Evolutionary conservation across 2,888 invertebrate genomes (phyloP).

Genomic region (Chloroclystis v-ata): DNA sequence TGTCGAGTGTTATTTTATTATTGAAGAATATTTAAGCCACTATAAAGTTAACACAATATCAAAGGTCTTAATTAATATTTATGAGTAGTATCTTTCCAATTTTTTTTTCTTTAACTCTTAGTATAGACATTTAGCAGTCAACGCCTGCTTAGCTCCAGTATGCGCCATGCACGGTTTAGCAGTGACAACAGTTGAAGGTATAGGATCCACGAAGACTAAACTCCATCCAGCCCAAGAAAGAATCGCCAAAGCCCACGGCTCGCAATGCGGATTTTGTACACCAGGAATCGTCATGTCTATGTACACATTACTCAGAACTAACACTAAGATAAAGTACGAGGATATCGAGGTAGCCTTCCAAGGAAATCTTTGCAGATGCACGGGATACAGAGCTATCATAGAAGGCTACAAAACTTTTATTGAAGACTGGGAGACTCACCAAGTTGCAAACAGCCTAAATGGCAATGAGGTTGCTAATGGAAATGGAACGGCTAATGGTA

Average conservation of each 20-base stretch:
- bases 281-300: slow-evolving; percentile 96
- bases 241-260: slow-evolving; percentile 89
- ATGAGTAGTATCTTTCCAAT: neutral
- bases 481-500: slow-evolving; percentile 27
- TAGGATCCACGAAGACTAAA: slow-evolving; percentile 84
- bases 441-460: slow-evolving; percentile 38
- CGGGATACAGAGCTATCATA: slow-evolving; percentile 91
- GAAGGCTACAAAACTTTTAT: slow-evolving; percentile 89
- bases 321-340: slow-evolving; percentile 62
- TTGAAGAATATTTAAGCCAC: too few species aligned
- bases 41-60: too few species aligned
- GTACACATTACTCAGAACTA: slow-evolving; percentile 85
- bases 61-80: too few species aligned
- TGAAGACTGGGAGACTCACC: slow-evolving; percentile 82
- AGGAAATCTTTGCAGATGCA: slow-evolving; percentile 89
- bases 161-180: slow-evolving; percentile 89
- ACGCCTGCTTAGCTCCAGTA: slow-evolving; percentile 89
- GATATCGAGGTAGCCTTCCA: slow-evolving; percentile 87
- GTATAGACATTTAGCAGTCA: slow-evolving; percentile 84
- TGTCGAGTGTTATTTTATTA: too few species aligned
- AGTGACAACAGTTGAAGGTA: slow-evolving; percentile 92
- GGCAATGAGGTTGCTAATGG: slow-evolving; percentile 32
- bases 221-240: slow-evolving; percentile 90
- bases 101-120: slow-evolving; percentile 20
- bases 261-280: slow-evolving; percentile 93